A percentile compares a stretch with the other conserved stretches of the same genome.
These are phyloP conservation scores for Harpalus rufipes DNA, from an alignment of 2,888 invertebrate genomes.

Conservation along the genomic window DNA sequence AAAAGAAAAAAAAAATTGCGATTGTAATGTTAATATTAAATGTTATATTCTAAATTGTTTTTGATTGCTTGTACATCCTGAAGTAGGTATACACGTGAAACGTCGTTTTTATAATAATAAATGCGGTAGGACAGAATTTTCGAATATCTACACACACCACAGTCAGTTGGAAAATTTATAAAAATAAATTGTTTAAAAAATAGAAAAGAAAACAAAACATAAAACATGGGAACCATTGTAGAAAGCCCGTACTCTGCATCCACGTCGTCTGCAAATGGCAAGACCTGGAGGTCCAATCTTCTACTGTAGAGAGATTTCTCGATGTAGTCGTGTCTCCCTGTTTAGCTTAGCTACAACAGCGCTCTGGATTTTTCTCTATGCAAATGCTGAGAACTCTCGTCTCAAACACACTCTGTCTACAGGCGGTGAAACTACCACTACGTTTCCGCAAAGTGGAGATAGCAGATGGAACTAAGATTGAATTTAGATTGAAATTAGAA, in stretches of 20 bases:
- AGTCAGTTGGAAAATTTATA: background rate
- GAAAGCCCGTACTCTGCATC: background rate
- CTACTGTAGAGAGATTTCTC: background rate
- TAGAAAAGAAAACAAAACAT: background rate
- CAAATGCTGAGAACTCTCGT: background rate
- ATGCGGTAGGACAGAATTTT: too few relatives aligned
- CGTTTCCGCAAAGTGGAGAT: background rate
- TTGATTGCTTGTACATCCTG: too few relatives aligned
- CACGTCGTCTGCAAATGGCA: background rate
- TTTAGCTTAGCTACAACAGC: background rate
- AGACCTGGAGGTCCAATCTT: slow-evolving; percentile 1
- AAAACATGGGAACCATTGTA: background rate
- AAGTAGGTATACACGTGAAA: too few relatives aligned
- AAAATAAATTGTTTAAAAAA: background rate
- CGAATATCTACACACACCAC: too few relatives aligned
- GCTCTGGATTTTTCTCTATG: slow-evolving; percentile 5
- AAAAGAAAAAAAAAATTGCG: too few relatives aligned
- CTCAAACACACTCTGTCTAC: background rate
- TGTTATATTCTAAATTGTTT: too few relatives aligned
- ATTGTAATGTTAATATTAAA: too few relatives aligned
- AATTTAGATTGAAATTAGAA: background rate
- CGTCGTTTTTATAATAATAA: too few relatives aligned
- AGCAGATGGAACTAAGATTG: background rate
- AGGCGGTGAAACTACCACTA: slow-evolving; percentile 1
- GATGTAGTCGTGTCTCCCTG: background rate